Evolutionary conservation across 2,888 invertebrate genomes (phyloP).

Genomic region (Candidula unifasciata): DNA sequence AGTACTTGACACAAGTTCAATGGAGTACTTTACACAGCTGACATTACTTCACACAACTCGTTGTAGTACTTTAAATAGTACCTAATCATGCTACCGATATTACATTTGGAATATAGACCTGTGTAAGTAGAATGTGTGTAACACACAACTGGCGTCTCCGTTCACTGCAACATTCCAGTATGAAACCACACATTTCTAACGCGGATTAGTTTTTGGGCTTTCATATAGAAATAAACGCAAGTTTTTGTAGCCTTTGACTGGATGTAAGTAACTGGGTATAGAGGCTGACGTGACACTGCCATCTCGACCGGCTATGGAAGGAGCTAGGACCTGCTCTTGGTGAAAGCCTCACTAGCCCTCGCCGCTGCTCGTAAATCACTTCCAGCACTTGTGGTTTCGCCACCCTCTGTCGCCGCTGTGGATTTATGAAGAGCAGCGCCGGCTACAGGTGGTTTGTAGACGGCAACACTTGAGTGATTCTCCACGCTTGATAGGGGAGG

Average conservation of each 20-base stretch:
- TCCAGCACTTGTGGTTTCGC: not conserved
- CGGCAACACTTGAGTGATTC: slow-evolving; percentile 25
- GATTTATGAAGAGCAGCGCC: not conserved
- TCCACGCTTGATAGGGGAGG: not conserved
- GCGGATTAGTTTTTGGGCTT: not conserved
- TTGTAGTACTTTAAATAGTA: too few species aligned
- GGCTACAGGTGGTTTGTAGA: not conserved
- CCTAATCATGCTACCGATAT: too few species aligned
- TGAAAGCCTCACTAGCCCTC: not conserved
- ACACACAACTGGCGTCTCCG: too few species aligned
- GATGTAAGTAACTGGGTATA: not conserved
- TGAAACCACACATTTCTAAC: not conserved
- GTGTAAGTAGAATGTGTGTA: too few species aligned
- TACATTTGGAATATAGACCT: too few species aligned
- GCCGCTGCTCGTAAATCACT: not conserved
- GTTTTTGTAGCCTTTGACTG: not conserved
- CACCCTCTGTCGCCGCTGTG: not conserved
- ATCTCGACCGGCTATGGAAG: not conserved
- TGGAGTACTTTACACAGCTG: too few species aligned
- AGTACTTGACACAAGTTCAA: too few species aligned
- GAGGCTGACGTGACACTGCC: not conserved
- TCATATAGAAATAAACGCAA: not conserved
- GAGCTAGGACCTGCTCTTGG: not conserved
- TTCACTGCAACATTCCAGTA: too few species aligned
- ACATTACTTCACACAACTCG: too few species aligned